A percentile compares a stretch with the other conserved stretches of the same genome.
Evolutionary conservation across 1,140 invertebrate species (phyloP).

Genomic region (Aporrectodea caliginosa): DNA sequence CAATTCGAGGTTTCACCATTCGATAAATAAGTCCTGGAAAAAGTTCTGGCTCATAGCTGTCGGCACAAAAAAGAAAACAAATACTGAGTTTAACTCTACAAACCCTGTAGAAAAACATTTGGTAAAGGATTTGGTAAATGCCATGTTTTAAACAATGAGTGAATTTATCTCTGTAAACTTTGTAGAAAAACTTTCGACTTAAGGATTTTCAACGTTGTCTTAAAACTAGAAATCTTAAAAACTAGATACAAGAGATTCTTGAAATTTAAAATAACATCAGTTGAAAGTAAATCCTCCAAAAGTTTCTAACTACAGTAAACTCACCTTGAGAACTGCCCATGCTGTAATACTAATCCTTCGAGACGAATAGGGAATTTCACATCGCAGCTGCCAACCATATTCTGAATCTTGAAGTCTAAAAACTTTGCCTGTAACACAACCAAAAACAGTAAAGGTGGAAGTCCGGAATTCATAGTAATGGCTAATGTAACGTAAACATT

Average conservation of each 20-base stretch:
- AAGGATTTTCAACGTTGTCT: no score
- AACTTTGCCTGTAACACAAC: slow-evolving; percentile 81
- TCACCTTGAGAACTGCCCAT: slow-evolving; percentile 91
- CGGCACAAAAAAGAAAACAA: slow-evolving; percentile 31
- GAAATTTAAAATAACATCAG: no score
- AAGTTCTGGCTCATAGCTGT: slow-evolving; percentile 66
- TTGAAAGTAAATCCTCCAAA: no score
- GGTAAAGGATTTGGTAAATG: no score
- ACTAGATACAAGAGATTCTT: no score
- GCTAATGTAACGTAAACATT: neutral
- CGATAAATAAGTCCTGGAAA: slow-evolving; percentile 98
- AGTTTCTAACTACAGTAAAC: no score
- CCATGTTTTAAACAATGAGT: no score
- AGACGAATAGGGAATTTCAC: slow-evolving; percentile 98
- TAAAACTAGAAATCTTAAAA: no score
- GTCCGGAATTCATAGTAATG: slow-evolving; percentile 12
- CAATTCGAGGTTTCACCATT: slow-evolving; percentile 99
- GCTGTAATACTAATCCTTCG: slow-evolving; percentile 92
- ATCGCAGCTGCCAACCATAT: slow-evolving; percentile 99
- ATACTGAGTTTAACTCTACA: no score
- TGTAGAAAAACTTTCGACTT: no score
- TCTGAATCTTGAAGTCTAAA: slow-evolving; percentile 99
- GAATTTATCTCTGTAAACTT: no score
- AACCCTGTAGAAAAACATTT: no score
- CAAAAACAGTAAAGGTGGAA: slow-evolving; percentile 30